phyloP scores from a whole-genome alignment of 2,113 vertebrate species.

The Otocyon megalotis region DNA sequence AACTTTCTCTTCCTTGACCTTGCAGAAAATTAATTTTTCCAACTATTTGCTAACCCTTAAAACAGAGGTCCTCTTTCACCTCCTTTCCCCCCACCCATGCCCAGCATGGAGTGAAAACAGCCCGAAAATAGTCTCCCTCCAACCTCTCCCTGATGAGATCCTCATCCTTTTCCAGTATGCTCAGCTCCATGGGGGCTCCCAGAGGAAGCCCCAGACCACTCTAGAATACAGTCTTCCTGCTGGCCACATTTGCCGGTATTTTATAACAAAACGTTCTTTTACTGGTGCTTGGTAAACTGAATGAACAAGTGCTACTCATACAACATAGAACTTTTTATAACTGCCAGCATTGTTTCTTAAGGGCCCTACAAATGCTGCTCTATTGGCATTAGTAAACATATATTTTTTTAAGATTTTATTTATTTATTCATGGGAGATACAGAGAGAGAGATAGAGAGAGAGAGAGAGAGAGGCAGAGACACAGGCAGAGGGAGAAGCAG shows the following conservation, averaged over 20 bases:
- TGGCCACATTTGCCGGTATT: neutral
- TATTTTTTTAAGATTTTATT: no score
- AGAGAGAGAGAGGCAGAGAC: no score
- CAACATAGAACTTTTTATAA: neutral
- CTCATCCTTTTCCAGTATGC: no score
- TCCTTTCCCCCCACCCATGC: neutral
- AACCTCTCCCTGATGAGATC: neutral
- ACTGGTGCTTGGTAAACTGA: neutral
- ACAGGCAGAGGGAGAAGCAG: no score
- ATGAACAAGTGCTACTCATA: neutral
- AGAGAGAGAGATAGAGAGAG: no score
- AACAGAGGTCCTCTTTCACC: neutral
- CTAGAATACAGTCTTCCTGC: neutral
- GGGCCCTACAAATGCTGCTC: neutral
- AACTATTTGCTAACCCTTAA: neutral
- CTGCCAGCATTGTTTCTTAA: neutral
- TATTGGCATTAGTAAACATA: neutral
- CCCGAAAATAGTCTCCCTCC: neutral
- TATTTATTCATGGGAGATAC: no score
- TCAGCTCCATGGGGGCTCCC: neutral
- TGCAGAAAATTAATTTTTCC: neutral
- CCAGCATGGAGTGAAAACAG: neutral
- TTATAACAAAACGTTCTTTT: neutral
- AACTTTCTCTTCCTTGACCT: neutral
- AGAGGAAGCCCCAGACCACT: neutral